Conservation (phyloP, 2,797 vertebrate species). For the Eidolon dupreanum region DNA sequence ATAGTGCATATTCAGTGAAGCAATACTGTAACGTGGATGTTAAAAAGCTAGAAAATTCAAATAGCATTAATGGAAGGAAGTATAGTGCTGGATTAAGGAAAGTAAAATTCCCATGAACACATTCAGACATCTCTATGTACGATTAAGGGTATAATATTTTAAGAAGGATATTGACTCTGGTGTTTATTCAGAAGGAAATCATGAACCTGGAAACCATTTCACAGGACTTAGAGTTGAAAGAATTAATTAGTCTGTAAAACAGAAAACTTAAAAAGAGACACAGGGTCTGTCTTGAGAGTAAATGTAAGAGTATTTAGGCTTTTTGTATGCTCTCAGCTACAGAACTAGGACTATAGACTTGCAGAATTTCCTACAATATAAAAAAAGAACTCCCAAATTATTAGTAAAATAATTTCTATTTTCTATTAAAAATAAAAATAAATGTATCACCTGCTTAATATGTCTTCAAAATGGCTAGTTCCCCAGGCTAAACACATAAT, state of each 20-base stretch:
- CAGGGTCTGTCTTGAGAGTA: background rate
- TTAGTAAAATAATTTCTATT: background rate
- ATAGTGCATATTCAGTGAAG: background rate
- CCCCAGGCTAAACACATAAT: background rate
- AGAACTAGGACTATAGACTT: background rate
- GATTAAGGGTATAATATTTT: background rate
- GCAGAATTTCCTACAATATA: constrained; percentile 1
- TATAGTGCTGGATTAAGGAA: background rate
- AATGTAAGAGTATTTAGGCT: background rate
- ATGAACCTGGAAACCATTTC: background rate
- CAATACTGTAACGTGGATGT: background rate
- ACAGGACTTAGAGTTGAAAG: background rate
- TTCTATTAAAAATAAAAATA: constrained; percentile 48
- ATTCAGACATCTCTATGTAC: background rate
- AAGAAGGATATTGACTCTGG: background rate
- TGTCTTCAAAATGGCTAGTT: background rate
- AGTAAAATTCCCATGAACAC: background rate
- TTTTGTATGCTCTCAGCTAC: background rate
- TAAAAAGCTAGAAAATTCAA: background rate
- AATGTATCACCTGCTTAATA: background rate
- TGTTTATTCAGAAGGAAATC: constrained; percentile 19
- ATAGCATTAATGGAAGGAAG: background rate
- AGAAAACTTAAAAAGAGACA: background rate
- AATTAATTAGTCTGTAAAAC: constrained; percentile 6
- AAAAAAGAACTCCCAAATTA: constrained; percentile 18